Conservation (phyloP, 1,140 invertebrate genomes). For the Teleopsis dalmanni region DNA sequence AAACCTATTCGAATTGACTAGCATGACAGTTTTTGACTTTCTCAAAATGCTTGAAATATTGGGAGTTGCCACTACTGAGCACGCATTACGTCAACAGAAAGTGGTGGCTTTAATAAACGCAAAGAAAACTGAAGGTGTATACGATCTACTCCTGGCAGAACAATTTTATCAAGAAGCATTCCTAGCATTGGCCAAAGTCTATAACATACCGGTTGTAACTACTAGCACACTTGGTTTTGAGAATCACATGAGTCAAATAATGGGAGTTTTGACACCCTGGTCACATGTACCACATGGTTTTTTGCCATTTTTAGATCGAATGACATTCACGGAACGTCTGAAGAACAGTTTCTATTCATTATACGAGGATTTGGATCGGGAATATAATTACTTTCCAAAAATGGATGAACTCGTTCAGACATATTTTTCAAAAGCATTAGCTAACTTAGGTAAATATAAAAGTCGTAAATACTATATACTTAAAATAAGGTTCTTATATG, state of each 20-base stretch:
- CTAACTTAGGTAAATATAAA: slow-evolving; percentile 16
- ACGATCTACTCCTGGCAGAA: slow-evolving; percentile 43
- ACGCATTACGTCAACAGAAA: slow-evolving; percentile 35
- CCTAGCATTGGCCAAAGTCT: slow-evolving; percentile 38
- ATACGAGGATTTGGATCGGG: slow-evolving; percentile 19
- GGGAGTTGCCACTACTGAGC: slow-evolving; percentile 26
- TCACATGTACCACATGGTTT: slow-evolving; percentile 37
- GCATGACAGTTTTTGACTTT: slow-evolving; percentile 29
- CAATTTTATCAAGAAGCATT: slow-evolving; percentile 43
- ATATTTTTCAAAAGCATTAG: slow-evolving; percentile 37
- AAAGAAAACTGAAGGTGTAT: slow-evolving; percentile 32
- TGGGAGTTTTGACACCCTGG: slow-evolving; percentile 32
- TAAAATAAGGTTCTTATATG: slow-evolving; percentile 19
- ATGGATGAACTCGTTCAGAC: slow-evolving; percentile 36
- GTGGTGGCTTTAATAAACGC: slow-evolving; percentile 38
- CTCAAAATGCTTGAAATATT: slow-evolving; percentile 34
- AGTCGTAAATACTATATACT: slow-evolving; percentile 18
- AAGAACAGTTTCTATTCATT: slow-evolving; percentile 17
- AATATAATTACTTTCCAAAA: slow-evolving; percentile 30
- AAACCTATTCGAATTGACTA: slow-evolving; percentile 34
- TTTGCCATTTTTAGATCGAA: slow-evolving; percentile 26
- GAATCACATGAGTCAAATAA: slow-evolving; percentile 31
- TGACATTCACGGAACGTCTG: slow-evolving; percentile 42
- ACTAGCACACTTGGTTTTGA: slow-evolving; percentile 32
- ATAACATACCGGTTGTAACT: slow-evolving; percentile 39